phyloP scores from a whole-genome alignment of 2,888 invertebrate genomes.

The Coenonympha arcania region DNA sequence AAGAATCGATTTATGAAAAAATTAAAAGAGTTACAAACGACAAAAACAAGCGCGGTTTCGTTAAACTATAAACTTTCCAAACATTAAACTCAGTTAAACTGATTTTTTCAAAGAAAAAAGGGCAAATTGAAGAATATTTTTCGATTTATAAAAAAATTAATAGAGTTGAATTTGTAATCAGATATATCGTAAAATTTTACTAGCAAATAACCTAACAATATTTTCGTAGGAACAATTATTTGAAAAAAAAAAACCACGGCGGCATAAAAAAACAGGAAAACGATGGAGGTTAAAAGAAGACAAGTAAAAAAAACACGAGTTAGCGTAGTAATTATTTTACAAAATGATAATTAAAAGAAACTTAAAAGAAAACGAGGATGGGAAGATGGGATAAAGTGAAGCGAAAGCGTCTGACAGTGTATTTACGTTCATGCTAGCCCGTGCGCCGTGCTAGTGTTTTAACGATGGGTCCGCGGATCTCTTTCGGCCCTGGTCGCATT shows the following conservation, averaged over 20 bases:
- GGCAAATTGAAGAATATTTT: too few species aligned
- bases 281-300: background rate
- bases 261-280: background rate
- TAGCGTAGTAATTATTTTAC: conserved; percentile 1
- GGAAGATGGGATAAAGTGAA: conserved; percentile 27
- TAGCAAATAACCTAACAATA: too few species aligned
- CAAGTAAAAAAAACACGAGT: background rate
- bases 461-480: conserved; percentile 52
- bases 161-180: background rate
- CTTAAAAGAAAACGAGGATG: conserved; percentile 9
- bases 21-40: too few species aligned
- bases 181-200: background rate
- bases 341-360: background rate
- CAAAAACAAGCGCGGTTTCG: conserved; percentile 22
- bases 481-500: conserved; percentile 73
- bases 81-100: too few species aligned
- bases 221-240: too few species aligned
- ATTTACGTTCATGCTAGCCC: conserved; percentile 48
- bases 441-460: conserved; percentile 54
- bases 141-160: background rate
- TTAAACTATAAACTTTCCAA: too few species aligned
- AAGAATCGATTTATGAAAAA: too few species aligned
- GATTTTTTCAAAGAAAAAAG: too few species aligned
- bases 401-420: conserved; percentile 30
- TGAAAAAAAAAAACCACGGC: background rate